These are phyloP conservation scores for Hippocampus kuda DNA, from an alignment of 2,797 vertebrate genomes.

Conservation along the genomic window DNA sequence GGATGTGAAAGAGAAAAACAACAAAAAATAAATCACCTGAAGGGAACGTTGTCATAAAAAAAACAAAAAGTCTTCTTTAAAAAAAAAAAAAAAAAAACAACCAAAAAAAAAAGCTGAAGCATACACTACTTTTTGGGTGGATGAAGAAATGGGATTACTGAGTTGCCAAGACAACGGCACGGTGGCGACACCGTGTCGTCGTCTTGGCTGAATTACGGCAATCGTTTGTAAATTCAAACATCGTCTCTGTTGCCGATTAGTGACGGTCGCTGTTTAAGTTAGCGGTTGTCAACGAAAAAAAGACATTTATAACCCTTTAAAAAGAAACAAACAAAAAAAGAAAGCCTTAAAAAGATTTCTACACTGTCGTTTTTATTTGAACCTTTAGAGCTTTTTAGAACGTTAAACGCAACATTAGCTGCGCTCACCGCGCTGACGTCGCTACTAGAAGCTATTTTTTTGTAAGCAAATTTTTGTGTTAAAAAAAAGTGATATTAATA, in stretches of 20 bases:
- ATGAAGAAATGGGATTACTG: not conserved
- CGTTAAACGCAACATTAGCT: slow-evolving; percentile 26
- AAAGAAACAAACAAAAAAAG: slow-evolving; percentile 19
- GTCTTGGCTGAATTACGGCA: not conserved
- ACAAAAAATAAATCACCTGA: slow-evolving; percentile 28
- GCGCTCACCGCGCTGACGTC: not conserved
- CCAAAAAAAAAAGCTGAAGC: not conserved
- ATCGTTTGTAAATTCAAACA: not conserved
- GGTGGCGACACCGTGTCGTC: not conserved
- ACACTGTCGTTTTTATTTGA: slow-evolving; percentile 36
- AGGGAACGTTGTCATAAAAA: slow-evolving; percentile 39
- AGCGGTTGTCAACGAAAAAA: slow-evolving; percentile 30
- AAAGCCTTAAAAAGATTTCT: slow-evolving; percentile 59
- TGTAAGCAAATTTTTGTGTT: slow-evolving; percentile 19
- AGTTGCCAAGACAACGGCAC: not conserved
- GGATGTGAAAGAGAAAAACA: slow-evolving; percentile 41
- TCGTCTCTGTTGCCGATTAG: not conserved
- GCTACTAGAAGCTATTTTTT: slow-evolving; percentile 56
- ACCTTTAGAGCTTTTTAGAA: slow-evolving; percentile 49
- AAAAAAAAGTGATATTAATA: slow-evolving; percentile 48
- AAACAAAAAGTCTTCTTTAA: slow-evolving; percentile 25
- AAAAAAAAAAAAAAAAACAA: slow-evolving; percentile 20
- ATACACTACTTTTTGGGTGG: not conserved
- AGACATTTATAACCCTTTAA: slow-evolving; percentile 9
- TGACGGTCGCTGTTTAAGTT: slow-evolving; percentile 32